A percentile compares a stretch with the other conserved stretches of the same genome.
These are phyloP conservation scores for Antennarius striatus DNA, from an alignment of 2,113 vertebrate genomes.

Conservation along the genomic window DNA sequence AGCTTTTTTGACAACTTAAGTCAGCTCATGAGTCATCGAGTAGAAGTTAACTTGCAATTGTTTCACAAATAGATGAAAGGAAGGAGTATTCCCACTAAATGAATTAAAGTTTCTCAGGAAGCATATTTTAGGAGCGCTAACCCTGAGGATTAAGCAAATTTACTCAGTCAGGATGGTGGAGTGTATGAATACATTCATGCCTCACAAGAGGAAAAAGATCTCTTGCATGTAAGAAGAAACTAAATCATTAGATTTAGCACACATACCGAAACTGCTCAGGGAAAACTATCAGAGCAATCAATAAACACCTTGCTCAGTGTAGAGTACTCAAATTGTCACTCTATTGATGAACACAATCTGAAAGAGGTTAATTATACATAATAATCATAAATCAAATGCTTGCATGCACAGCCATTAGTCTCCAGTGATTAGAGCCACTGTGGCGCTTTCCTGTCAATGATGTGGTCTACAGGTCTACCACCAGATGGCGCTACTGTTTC, in stretches of 20 bases:
- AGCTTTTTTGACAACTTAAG: constrained; percentile 5
- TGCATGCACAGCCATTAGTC: background rate
- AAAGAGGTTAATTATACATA: background rate
- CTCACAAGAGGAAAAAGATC: constrained; percentile 5
- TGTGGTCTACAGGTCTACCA: constrained; percentile 19
- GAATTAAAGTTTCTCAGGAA: constrained; percentile 9
- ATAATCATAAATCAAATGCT: background rate
- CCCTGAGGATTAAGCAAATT: constrained; percentile 13
- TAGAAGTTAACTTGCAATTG: background rate
- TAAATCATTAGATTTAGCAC: background rate
- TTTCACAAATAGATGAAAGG: constrained; percentile 2
- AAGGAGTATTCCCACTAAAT: constrained; percentile 4
- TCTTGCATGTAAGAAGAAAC: constrained; percentile 9
- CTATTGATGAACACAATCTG: background rate
- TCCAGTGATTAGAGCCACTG: background rate
- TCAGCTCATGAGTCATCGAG: constrained; percentile 24
- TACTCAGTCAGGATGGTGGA: constrained; percentile 11
- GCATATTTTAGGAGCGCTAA: background rate
- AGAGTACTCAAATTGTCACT: background rate
- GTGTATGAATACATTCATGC: background rate
- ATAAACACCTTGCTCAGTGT: background rate
- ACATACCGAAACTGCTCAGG: background rate
- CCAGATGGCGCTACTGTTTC: constrained; percentile 44
- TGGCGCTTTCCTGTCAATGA: too few relatives aligned
- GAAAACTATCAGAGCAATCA: constrained; percentile 1